These are phyloP conservation scores for Philaenus spumarius DNA, from an alignment of 1,140 invertebrate genomes.

Conservation along the genomic window DNA sequence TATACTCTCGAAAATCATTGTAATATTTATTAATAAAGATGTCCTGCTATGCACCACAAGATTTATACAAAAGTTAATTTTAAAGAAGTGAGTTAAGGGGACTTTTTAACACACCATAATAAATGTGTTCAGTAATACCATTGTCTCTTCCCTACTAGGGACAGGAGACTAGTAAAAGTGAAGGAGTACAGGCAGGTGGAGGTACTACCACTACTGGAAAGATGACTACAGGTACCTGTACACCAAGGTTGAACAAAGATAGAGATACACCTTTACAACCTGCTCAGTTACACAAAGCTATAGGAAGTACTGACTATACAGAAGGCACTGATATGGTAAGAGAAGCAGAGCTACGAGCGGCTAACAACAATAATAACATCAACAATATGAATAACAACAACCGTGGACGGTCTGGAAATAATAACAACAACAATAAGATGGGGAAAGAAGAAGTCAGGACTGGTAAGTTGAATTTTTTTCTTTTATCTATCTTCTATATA, in stretches of 20 bases:
- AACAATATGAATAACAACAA: conserved; percentile 36
- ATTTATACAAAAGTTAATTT: too few relatives aligned
- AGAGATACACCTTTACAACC: conserved; percentile 12
- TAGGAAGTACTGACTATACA: conserved; percentile 16
- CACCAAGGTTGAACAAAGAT: conserved; percentile 26
- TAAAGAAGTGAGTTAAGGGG: too few relatives aligned
- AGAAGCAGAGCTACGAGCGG: conserved; percentile 50
- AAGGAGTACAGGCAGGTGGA: conserved; percentile 73
- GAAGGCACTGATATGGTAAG: conserved; percentile 45
- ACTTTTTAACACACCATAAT: too few relatives aligned
- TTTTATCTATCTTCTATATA: too few relatives aligned
- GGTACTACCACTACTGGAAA: conserved; percentile 36
- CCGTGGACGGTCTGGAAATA: conserved; percentile 10
- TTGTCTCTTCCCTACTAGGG: too few relatives aligned
- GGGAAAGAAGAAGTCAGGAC: conserved; percentile 22
- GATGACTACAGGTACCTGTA: conserved; percentile 34
- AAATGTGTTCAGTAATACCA: too few relatives aligned
- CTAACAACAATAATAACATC: conserved; percentile 33
- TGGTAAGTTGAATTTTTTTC: not conserved
- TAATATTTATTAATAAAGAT: too few relatives aligned
- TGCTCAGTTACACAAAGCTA: conserved; percentile 17
- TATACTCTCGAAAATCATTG: too few relatives aligned
- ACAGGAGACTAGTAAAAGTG: conserved; percentile 51
- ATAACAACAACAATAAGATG: conserved; percentile 27
- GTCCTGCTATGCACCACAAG: too few relatives aligned